phyloP scores from a whole-genome alignment of 2,888 invertebrate genomes.

The Acanthococcus lagerstroemiae region DNA sequence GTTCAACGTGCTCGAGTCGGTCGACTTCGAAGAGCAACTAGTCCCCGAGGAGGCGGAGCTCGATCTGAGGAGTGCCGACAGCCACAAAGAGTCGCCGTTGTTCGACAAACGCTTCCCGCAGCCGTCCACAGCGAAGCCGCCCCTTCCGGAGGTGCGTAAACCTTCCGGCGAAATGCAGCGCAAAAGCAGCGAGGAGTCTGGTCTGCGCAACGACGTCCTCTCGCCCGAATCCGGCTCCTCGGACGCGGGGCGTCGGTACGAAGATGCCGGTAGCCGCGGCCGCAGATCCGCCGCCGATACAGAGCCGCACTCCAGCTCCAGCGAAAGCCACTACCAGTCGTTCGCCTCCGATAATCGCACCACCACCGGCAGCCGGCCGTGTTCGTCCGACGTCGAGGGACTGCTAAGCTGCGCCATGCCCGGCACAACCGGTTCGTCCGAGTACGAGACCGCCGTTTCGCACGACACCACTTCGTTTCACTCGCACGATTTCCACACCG shows the following conservation, averaged over 20 bases:
- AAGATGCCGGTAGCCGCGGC: background rate
- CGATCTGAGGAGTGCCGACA: background rate
- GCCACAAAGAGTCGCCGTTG: background rate
- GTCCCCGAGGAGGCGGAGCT: background rate
- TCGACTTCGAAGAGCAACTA: constrained; percentile 19
- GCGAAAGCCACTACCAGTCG: constrained; percentile 80
- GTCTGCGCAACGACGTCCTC: background rate
- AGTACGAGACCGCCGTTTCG: constrained; percentile 76
- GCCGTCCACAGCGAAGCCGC: background rate
- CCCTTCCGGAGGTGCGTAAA: background rate
- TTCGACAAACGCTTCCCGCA: background rate
- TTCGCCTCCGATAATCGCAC: constrained; percentile 55
- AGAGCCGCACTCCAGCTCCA: constrained; percentile 58
- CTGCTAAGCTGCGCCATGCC: constrained; percentile 42
- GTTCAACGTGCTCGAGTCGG: constrained; percentile 9
- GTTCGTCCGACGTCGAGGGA: constrained; percentile 80
- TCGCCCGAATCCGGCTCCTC: background rate
- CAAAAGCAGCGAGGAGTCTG: constrained; percentile 9
- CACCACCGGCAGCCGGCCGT: constrained; percentile 60
- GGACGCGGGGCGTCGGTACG: background rate
- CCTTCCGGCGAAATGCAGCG: background rate
- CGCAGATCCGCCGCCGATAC: background rate
- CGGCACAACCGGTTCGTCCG: constrained; percentile 46
- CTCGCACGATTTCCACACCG: constrained; percentile 77
- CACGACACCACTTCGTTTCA: constrained; percentile 45